Conservation (phyloP, 2,113 vertebrate genomes). For the Apteryx owenii region DNA sequence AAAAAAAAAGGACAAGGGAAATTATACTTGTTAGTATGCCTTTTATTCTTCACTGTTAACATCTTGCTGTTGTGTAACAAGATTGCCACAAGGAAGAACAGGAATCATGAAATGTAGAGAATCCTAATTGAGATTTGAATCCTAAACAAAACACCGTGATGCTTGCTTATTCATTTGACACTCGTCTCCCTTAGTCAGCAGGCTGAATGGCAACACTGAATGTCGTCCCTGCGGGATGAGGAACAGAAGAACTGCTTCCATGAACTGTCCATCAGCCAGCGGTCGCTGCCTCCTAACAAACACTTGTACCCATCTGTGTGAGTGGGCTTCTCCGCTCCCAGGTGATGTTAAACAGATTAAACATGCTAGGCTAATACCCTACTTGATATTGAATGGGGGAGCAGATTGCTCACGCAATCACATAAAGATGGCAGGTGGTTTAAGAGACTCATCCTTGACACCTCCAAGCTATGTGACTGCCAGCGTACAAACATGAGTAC, state of each 20-base stretch:
- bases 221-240: background rate
- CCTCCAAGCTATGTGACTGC: background rate
- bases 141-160: background rate
- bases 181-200: slow-evolving; percentile 12
- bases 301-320: no score
- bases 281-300: background rate
- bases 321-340: accelerated
- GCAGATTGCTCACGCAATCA: background rate
- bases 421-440: background rate
- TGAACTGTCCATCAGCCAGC: no score
- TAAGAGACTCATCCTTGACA: background rate
- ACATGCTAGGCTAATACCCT: background rate
- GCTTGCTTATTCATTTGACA: slow-evolving; percentile 14
- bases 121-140: background rate
- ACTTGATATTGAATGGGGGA: background rate
- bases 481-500: background rate
- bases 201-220: background rate
- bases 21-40: background rate
- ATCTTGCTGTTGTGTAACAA: background rate
- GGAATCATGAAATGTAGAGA: background rate
- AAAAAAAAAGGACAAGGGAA: background rate
- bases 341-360: background rate
- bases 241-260: background rate
- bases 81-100: slow-evolving; percentile 16
- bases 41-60: slow-evolving; percentile 16